A percentile compares a stretch with the other conserved stretches of the same genome.
Conservation (phyloP, 2,888 invertebrate genomes). For the Trissolcus japonicus region DNA sequence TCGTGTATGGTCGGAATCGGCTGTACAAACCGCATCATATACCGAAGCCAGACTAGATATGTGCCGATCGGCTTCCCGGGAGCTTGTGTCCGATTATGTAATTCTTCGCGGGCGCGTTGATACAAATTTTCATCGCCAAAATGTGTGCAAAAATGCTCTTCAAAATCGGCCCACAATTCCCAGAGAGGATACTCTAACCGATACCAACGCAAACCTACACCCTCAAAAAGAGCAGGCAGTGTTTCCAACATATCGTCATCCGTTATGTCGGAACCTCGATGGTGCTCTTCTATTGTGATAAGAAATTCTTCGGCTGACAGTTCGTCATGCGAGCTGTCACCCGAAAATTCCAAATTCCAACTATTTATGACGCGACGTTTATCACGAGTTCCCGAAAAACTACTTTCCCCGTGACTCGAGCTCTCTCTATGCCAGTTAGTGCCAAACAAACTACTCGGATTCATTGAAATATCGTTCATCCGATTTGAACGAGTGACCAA, state of each 20-base stretch:
- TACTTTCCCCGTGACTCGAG: too few species aligned
- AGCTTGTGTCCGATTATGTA: slow-evolving; percentile 11
- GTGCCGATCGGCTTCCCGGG: neutral
- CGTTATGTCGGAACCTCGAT: slow-evolving; percentile 1
- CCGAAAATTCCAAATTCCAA: neutral
- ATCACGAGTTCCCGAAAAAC: neutral
- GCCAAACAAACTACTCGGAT: too few species aligned
- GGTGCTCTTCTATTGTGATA: neutral
- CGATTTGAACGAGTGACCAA: too few species aligned
- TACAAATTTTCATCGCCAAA: slow-evolving; percentile 31
- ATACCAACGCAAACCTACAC: slow-evolving; percentile 16
- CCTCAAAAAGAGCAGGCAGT: slow-evolving; percentile 2
- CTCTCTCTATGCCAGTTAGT: too few species aligned
- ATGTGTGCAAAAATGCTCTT: slow-evolving; percentile 13
- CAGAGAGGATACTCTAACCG: slow-evolving; percentile 8
- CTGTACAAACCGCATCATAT: slow-evolving; percentile 14
- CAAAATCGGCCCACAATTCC: slow-evolving; percentile 12
- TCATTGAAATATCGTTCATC: too few species aligned
- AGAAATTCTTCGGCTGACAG: slow-evolving; percentile 16
- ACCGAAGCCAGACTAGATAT: slow-evolving; percentile 11
- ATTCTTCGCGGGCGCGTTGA: slow-evolving; percentile 2
- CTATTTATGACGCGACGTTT: neutral
- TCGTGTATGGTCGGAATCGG: neutral
- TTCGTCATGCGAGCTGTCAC: neutral
- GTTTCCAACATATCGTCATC: slow-evolving; percentile 3